phyloP scores from a whole-genome alignment of 2,113 vertebrate genomes.

The Willisornis vidua region DNA sequence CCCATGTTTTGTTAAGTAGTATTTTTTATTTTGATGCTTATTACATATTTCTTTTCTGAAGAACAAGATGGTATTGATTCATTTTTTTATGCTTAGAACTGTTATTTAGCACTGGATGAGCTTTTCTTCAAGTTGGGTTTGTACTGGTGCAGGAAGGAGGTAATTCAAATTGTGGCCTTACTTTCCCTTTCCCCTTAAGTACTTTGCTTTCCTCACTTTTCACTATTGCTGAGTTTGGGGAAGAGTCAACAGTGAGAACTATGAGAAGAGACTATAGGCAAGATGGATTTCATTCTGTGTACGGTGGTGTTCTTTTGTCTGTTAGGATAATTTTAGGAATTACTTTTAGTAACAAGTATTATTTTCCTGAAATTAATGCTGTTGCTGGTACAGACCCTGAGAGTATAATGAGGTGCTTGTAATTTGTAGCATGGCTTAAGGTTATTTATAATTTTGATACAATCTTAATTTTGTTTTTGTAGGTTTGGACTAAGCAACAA shows the following conservation, averaged over 20 bases:
- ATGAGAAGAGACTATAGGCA: background rate
- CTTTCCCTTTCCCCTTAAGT: background rate
- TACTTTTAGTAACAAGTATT: background rate
- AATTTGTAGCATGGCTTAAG: background rate
- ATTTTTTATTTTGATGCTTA: background rate
- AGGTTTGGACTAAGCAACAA: slow-evolving; percentile 99
- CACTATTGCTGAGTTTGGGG: background rate
- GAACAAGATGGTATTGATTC: background rate
- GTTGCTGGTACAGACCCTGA: background rate
- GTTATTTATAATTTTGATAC: background rate
- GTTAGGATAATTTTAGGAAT: background rate
- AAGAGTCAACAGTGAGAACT: background rate
- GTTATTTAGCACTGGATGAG: background rate
- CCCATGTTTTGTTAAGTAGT: background rate
- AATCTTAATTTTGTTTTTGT: slow-evolving; percentile 38
- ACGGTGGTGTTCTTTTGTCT: background rate
- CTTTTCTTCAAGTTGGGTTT: background rate
- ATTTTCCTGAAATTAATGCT: background rate
- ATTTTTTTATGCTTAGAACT: background rate
- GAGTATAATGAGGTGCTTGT: background rate
- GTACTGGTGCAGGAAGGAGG: background rate
- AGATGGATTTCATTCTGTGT: background rate
- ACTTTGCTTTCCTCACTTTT: background rate
- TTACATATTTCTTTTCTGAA: background rate
- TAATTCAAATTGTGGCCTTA: background rate